These are phyloP conservation scores for Nanorana parkeri DNA, from an alignment of 2,113 vertebrate species.

Conservation along the genomic window DNA sequence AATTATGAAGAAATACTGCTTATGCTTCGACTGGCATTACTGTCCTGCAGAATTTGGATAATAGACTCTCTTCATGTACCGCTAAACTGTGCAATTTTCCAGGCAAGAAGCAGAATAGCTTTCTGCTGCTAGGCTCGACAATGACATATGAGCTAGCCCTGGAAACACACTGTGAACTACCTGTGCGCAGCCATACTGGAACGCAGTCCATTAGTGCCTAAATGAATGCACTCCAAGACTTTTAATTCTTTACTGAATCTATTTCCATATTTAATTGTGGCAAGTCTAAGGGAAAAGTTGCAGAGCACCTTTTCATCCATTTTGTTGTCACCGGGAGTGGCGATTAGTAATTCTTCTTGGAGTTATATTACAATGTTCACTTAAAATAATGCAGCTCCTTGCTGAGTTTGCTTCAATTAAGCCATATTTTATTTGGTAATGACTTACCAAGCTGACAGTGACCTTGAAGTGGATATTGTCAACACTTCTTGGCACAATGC, in stretches of 20 bases:
- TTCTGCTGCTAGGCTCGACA: slow-evolving; percentile 60
- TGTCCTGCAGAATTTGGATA: not conserved
- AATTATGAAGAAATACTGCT: too few species aligned
- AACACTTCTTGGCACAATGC: slow-evolving; percentile 74
- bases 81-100: slow-evolving; percentile 51
- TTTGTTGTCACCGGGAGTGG: slow-evolving; percentile 81
- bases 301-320: slow-evolving; percentile 82
- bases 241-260: slow-evolving; percentile 78
- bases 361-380: slow-evolving; percentile 84
- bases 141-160: slow-evolving; percentile 65
- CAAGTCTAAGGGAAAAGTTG: slow-evolving; percentile 74
- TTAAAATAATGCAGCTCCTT: slow-evolving; percentile 86
- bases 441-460: slow-evolving; percentile 81
- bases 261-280: slow-evolving; percentile 89
- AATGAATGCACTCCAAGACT: slow-evolving; percentile 76
- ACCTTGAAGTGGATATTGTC: slow-evolving; percentile 85
- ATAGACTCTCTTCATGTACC: slow-evolving; percentile 6
- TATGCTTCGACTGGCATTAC: too few species aligned
- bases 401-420: slow-evolving; percentile 87
- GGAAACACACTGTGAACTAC: slow-evolving; percentile 67
- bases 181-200: slow-evolving; percentile 64
- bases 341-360: slow-evolving; percentile 87
- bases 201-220: slow-evolving; percentile 78
- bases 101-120: slow-evolving; percentile 53
- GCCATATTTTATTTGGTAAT: slow-evolving; percentile 89